These are phyloP conservation scores for Poecilia velifera DNA, from an alignment of 2,797 vertebrate genomes.

Conservation along the genomic window DNA sequence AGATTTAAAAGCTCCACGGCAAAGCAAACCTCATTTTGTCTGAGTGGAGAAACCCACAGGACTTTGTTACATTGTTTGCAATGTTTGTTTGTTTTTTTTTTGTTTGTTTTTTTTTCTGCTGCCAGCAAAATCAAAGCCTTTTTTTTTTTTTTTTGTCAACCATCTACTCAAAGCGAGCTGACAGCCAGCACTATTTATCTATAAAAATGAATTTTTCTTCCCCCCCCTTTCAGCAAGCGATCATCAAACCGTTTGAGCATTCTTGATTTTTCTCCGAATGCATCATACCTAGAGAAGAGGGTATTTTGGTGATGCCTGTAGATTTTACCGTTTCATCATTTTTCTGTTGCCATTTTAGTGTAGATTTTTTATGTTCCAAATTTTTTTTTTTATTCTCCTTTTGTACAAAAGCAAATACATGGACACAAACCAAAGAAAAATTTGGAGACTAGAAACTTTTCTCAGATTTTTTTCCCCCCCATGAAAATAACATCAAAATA, in stretches of 20 bases:
- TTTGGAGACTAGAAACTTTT: not conserved
- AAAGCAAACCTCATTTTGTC: not conserved
- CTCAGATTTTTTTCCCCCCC: not conserved
- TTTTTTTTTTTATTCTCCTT: not conserved
- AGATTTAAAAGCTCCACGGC: not conserved
- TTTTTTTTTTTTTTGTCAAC: conserved; percentile 24
- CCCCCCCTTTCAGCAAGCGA: not conserved
- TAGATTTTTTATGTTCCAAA: not conserved
- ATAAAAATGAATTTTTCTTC: not conserved
- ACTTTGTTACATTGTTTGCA: conserved; percentile 13
- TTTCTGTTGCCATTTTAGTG: not conserved
- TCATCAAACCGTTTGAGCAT: conserved; percentile 1
- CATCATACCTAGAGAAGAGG: conserved; percentile 9
- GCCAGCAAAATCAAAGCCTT: conserved; percentile 24
- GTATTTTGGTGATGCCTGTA: conserved; percentile 1
- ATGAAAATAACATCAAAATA: not conserved
- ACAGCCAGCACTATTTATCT: not conserved
- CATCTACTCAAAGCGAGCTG: not conserved
- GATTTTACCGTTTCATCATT: not conserved
- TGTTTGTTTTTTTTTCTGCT: not conserved
- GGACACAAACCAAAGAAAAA: not conserved
- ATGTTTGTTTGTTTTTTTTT: conserved; percentile 8
- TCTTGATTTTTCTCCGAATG: not conserved
- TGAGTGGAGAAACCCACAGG: not conserved
- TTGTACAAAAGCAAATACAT: not conserved